Base-by-base conservation (phyloP, 2,113 vertebrate species). In the Phrynocephalus versicolor region DNA sequence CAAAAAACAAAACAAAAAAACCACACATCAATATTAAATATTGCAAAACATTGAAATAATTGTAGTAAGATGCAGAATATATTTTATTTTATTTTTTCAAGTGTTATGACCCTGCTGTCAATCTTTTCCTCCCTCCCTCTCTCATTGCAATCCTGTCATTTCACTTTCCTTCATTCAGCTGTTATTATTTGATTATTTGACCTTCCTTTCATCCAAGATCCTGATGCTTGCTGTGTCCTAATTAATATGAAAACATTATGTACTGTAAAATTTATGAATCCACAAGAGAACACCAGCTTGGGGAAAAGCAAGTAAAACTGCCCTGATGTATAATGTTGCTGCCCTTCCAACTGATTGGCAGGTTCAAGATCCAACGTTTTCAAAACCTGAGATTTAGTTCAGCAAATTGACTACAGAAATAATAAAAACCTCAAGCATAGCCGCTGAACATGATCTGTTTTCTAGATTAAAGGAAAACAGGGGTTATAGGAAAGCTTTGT, bases 181-280 rank as follows among this genome's bases (percentile, higher is more conserved):
- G 35, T 79, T 60, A 84, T 16, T 64, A 82, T 39, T 9, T 57
- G 30, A 65, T 71, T 55, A 6, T 86, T 69, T 89, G 81, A 89
- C 51, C 41, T 72, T 84, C 84, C 58, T 72, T 84, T 83, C 73
- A 81, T 82, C 83, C 6, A 51, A 69, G 51, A 83, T 79, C 10
- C 21, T 77, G 51, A 77, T 81, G 90, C 90, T 18, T 77, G 7
- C 75, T 88, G 87, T 84, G 65, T 41, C 27, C 55, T 65, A 30
- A 72, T 88, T 79, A 85, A 77, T 37, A 15, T 89, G 82, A 91
- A 92, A 64, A 3, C 35, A 73, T 71, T 82, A 75, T 4, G 37
- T 88, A 4, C 39, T 51, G 78, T 72, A 33, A 81, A 70, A 4
- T 76, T 78, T 21, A 80, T 91, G 27, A 88, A 91, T 92, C 89